Conservation (phyloP, 2,888 invertebrate genomes). For the Parnassius orleans region DNA sequence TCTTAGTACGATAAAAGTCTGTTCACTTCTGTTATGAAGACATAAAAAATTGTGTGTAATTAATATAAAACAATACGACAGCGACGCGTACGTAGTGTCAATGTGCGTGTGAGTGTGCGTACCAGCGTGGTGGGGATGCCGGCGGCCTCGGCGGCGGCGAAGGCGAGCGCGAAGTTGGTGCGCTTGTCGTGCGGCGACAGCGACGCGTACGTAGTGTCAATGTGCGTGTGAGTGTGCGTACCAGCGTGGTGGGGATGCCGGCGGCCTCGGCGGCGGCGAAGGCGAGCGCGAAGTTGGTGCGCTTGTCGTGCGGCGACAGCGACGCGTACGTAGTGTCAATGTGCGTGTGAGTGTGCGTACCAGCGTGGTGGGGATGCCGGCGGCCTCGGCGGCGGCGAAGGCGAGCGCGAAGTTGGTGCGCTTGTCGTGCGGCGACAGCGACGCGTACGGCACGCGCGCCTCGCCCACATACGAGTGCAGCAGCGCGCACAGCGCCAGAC, state of each 20-base stretch:
- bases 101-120: constrained; percentile 50
- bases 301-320: constrained; percentile 89
- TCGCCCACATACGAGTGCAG: constrained; percentile 93
- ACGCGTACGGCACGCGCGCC: constrained; percentile 90
- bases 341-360: constrained; percentile 77
- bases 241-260: constrained; percentile 93
- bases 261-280: constrained; percentile 96
- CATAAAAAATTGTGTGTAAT: too few relatives aligned
- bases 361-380: constrained; percentile 93
- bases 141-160: constrained; percentile 94
- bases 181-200: constrained; percentile 90
- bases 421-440: constrained; percentile 89
- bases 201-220: constrained; percentile 37
- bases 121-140: constrained; percentile 95
- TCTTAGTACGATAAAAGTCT: too few relatives aligned
- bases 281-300: constrained; percentile 93
- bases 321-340: constrained; percentile 37
- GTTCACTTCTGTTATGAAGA: too few relatives aligned
- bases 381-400: constrained; percentile 95
- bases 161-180: constrained; percentile 94
- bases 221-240: constrained; percentile 66
- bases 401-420: constrained; percentile 94
- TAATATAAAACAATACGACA: too few relatives aligned
- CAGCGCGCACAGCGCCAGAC: constrained; percentile 94
- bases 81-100: constrained; percentile 37